phyloP scores from a whole-genome alignment of 2,797 vertebrate genomes.

The Bovichtus variegatus region DNA sequence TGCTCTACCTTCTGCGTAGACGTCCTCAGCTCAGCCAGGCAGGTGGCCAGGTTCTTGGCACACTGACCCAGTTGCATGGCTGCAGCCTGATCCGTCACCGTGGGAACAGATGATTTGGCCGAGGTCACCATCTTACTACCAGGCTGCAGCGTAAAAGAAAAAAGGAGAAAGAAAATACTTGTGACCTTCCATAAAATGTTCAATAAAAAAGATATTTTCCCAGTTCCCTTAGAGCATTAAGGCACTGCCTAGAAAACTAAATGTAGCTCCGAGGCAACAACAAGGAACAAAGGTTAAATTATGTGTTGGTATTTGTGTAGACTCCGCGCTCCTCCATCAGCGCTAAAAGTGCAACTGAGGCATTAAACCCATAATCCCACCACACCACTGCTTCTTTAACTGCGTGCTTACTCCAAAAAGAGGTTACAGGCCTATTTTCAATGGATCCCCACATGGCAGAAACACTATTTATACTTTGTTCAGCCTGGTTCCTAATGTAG shows the following conservation, averaged over 20 bases:
- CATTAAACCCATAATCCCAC: constrained; percentile 26
- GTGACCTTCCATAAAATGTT: too few species aligned
- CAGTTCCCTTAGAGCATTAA: background rate
- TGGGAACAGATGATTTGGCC: constrained; percentile 95
- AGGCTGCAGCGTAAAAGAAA: constrained; percentile 81
- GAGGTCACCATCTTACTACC: constrained; percentile 98
- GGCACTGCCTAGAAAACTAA: background rate
- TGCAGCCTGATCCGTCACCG: constrained; percentile 95
- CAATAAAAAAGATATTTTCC: background rate
- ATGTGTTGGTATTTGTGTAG: constrained; percentile 3
- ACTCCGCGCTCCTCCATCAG: background rate
- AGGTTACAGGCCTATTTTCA: constrained; percentile 68
- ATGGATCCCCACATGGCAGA: constrained; percentile 48
- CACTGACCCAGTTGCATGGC: constrained; percentile 98
- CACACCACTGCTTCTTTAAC: constrained; percentile 38
- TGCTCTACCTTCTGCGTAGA: constrained; percentile 93
- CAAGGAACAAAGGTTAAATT: constrained; percentile 5
- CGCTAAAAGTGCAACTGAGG: constrained; percentile 6
- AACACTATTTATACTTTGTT: constrained; percentile 68
- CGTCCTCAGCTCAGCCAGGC: constrained; percentile 93
- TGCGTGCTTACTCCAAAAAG: constrained; percentile 48
- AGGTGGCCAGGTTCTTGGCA: constrained; percentile 97
- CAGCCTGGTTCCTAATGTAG: constrained; percentile 63
- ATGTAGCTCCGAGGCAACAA: background rate
- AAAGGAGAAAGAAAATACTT: background rate